phyloP scores from a whole-genome alignment of 2,888 invertebrate genomes.

The Hermaeophaga mercurialis region DNA sequence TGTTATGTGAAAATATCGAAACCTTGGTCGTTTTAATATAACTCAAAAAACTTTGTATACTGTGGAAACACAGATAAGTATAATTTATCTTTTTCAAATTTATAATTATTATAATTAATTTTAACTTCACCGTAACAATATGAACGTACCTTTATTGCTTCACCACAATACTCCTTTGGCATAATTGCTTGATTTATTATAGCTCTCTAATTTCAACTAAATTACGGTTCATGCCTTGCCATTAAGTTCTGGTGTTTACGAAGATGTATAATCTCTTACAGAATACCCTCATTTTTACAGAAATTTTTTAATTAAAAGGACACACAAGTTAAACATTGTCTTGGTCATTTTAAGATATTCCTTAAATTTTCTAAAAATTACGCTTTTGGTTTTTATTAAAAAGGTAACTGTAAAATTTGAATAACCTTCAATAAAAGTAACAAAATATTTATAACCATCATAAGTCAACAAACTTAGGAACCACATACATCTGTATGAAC shows the following conservation, averaged over 20 bases:
- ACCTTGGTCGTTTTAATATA: no score
- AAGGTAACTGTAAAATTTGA: slow-evolving; percentile 18
- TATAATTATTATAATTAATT: no score
- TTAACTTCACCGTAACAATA: no score
- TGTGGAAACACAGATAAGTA: no score
- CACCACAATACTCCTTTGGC: slow-evolving; percentile 8
- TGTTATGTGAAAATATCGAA: no score
- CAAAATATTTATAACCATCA: slow-evolving; percentile 16
- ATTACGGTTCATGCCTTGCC: slow-evolving; percentile 11
- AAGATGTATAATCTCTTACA: slow-evolving; percentile 17
- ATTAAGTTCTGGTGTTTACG: slow-evolving; percentile 20
- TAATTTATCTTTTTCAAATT: no score
- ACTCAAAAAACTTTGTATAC: no score
- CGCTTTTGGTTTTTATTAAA: slow-evolving; percentile 17
- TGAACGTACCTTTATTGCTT: no score
- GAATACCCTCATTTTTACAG: slow-evolving; percentile 11
- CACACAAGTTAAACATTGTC: slow-evolving; percentile 17
- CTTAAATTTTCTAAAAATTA: slow-evolving; percentile 12
- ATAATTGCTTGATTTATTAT: neutral
- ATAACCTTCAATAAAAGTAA: slow-evolving; percentile 24
- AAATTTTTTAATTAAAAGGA: slow-evolving; percentile 8
- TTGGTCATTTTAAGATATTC: slow-evolving; percentile 20
- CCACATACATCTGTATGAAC: slow-evolving; percentile 35
- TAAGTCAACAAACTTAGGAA: slow-evolving; percentile 18
- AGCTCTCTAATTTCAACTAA: slow-evolving; percentile 12